Conservation (phyloP, 1,140 invertebrate genomes). For the Diachasmimorpha longicaudata region DNA sequence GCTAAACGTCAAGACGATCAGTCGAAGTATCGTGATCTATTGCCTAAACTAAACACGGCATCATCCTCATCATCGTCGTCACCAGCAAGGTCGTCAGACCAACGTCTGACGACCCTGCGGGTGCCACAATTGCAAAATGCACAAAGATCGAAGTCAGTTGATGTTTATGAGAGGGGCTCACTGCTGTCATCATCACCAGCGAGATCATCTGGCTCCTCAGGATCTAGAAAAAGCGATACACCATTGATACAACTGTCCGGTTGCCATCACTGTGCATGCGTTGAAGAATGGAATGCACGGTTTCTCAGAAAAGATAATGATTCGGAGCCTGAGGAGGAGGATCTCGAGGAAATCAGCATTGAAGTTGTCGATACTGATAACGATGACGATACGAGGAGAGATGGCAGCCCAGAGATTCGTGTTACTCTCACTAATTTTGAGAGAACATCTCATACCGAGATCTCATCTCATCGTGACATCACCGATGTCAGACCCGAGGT, state of each 20-base stretch:
- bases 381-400: constrained; percentile 51
- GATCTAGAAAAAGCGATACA: constrained; percentile 32
- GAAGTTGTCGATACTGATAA: constrained; percentile 64
- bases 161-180: constrained; percentile 71
- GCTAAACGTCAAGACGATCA: constrained; percentile 65
- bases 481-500: constrained; percentile 38
- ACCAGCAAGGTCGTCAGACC: constrained; percentile 54
- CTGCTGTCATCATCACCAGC: constrained; percentile 53
- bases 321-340: constrained; percentile 37
- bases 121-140: constrained; percentile 71
- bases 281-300: constrained; percentile 54
- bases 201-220: constrained; percentile 11
- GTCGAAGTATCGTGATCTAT: constrained; percentile 33
- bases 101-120: constrained; percentile 61
- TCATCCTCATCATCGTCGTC: constrained; percentile 55
- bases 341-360: constrained; percentile 4
- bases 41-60: constrained; percentile 28
- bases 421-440: constrained; percentile 70
- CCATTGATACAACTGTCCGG: constrained; percentile 40
- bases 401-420: constrained; percentile 65
- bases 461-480: constrained; percentile 29
- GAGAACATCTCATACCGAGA: constrained; percentile 38
- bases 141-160: constrained; percentile 77
- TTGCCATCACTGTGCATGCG: constrained; percentile 60
- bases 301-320: constrained; percentile 35